phyloP scores from a whole-genome alignment of 2,797 vertebrate genomes.

The Spinibarbus caldwelli region DNA sequence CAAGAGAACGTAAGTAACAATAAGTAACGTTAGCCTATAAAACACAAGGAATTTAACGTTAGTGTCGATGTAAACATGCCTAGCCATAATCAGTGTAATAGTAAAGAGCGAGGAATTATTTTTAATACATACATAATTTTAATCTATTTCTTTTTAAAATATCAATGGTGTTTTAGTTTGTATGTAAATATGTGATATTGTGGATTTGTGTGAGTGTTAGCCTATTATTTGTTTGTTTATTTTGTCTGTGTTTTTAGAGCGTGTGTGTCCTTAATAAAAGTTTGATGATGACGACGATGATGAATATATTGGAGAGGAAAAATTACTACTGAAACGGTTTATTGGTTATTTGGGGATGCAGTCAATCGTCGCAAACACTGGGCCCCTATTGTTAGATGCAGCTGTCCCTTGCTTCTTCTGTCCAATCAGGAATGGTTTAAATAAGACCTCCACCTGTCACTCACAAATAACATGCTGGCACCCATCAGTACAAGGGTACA shows the following conservation, averaged over 20 bases:
- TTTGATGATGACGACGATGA: no score
- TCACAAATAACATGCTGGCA: conserved; percentile 59
- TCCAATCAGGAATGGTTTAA: conserved; percentile 64
- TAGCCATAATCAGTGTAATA: neutral
- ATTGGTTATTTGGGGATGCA: conserved; percentile 53
- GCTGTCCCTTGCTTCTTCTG: conserved; percentile 70
- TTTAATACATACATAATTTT: neutral
- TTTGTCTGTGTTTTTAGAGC: no score
- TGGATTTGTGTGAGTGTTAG: no score
- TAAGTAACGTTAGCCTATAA: no score
- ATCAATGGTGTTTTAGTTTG: neutral
- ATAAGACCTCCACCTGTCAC: conserved; percentile 71
- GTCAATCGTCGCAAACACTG: conserved; percentile 60
- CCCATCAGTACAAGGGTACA: conserved; percentile 49
- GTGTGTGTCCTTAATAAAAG: no score
- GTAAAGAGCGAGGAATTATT: neutral
- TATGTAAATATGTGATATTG: no score
- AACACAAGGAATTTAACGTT: neutral
- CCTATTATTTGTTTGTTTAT: no score
- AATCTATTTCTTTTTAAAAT: neutral
- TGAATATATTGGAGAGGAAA: neutral
- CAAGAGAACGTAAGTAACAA: neutral
- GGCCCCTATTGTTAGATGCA: conserved; percentile 69
- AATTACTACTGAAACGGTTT: conserved; percentile 7
- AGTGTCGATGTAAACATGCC: no score